Evolutionary conservation across 2,888 invertebrate species (phyloP), one percentile per base, ranked within the genome.

Genomic region (Drosophila stalkeri): DNA sequence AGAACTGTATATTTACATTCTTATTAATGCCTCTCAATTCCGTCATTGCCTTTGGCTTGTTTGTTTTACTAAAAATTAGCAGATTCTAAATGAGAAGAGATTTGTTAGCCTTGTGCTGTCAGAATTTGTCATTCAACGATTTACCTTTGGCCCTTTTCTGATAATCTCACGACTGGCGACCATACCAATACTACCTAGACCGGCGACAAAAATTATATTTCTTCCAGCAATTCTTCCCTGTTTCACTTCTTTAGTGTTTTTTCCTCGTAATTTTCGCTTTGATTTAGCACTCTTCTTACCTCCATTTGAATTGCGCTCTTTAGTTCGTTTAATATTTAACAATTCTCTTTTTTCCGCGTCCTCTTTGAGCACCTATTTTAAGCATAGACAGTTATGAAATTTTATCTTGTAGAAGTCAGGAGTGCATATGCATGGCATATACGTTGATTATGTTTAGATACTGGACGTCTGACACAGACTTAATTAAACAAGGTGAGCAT

Each of bases 111-210:
- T 8, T 23, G 9, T 1, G n/a, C 8, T 41, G n/a, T 52, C 16
- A 14, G 23, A 5, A 11, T 16, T 2, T 8, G 18, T 4, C 12
- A 8, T 14, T 14, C 35, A 18, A 27, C 3, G 0, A 12, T 6
- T 39, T n/a, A 55, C 55, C 55, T 41, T 55, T 39, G 55, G 55
- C 3, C 55, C 55, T 12, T 55, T 55, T n/a, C 41, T 55, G 3
- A 41, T 1, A n/a, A 55, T 55, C n/a, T 39, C 39, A 11, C 41
- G 55, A 41, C 55, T 55, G 12, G 39, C 55, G 1, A 4, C 27
- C 27, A 41, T 27, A 1, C 55, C 55, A 5, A 55, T 39, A 27
- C 12, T 39, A 6, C 55, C 41, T 12, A 55, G 39, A 7, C 55
- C 55, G 16, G 41, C 55, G 7, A 55, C 55, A 27, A 55, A 55